Evolutionary conservation across 1,140 invertebrate genomes (phyloP).

Genomic region (Hypothenemus hampei): DNA sequence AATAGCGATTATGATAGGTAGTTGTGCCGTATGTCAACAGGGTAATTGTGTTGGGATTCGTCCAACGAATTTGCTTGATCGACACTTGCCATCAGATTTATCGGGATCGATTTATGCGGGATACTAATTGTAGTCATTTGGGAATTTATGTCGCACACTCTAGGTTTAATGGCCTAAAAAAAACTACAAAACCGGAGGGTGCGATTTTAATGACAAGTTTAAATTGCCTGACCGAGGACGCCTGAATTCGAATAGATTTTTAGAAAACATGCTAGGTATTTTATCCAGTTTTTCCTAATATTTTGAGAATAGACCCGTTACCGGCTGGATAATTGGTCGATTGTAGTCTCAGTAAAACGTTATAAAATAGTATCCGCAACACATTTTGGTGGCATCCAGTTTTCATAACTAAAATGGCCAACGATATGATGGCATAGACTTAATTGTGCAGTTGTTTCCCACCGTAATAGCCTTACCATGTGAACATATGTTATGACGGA

Average conservation of each 20-base stretch:
- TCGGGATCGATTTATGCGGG: slow-evolving; percentile 25
- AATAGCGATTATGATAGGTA: slow-evolving; percentile 18
- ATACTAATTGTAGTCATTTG: slow-evolving; percentile 29
- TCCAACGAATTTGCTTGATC: slow-evolving; percentile 30
- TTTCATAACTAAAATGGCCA: too few species aligned
- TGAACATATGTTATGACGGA: slow-evolving; percentile 26
- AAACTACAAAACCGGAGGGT: slow-evolving; percentile 14
- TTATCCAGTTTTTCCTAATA: too few species aligned
- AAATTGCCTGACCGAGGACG: not conserved
- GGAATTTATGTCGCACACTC: slow-evolving; percentile 21
- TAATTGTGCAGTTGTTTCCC: slow-evolving; percentile 3
- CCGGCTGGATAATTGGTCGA: too few species aligned
- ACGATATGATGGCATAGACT: too few species aligned
- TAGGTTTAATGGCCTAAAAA: slow-evolving; percentile 24
- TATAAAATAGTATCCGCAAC: too few species aligned
- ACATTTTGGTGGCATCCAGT: too few species aligned
- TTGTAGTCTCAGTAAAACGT: too few species aligned
- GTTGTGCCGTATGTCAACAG: slow-evolving; percentile 24
- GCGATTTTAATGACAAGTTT: slow-evolving; percentile 21
- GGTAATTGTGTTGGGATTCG: slow-evolving; percentile 24
- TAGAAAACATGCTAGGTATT: too few species aligned
- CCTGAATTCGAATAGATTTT: too few species aligned
- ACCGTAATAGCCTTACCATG: slow-evolving; percentile 21
- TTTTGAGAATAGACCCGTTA: too few species aligned
- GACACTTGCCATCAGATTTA: slow-evolving; percentile 32